phyloP scores from a whole-genome alignment of 2,888 invertebrate species.

The Diplazon laetatorius region DNA sequence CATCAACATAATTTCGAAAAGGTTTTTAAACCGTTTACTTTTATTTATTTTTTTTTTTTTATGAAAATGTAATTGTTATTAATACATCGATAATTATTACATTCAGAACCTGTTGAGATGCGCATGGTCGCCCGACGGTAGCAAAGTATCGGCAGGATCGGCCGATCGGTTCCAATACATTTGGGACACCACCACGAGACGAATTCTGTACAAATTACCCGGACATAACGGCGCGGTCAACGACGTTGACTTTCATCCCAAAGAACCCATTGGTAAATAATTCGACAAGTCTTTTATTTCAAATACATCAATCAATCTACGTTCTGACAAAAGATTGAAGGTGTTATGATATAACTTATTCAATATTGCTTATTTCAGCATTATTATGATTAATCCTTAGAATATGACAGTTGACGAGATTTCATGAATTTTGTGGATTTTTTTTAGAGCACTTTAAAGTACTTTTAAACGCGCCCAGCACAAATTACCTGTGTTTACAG shows the following conservation, averaged over 20 bases:
- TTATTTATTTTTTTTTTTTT: slow-evolving; percentile 32
- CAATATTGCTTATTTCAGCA: too few species aligned
- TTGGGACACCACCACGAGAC: slow-evolving; percentile 97
- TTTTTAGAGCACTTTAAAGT: too few species aligned
- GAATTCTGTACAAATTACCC: slow-evolving; percentile 97
- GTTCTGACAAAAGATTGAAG: not conserved
- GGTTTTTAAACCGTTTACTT: slow-evolving; percentile 75
- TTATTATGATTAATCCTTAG: too few species aligned
- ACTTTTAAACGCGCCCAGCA: too few species aligned
- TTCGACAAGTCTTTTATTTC: not conserved
- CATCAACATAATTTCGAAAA: slow-evolving; percentile 99
- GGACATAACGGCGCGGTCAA: slow-evolving; percentile 99
- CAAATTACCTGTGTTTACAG: too few species aligned
- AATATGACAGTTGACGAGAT: too few species aligned
- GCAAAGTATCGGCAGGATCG: slow-evolving; percentile 95
- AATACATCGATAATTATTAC: not conserved
- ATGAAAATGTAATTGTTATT: slow-evolving; percentile 5
- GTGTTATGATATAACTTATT: too few species aligned
- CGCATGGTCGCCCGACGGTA: slow-evolving; percentile 96
- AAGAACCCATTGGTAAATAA: slow-evolving; percentile 90
- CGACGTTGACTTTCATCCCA: slow-evolving; percentile 97
- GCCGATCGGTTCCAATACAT: slow-evolving; percentile 97
- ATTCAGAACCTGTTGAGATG: slow-evolving; percentile 93
- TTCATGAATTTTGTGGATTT: too few species aligned
- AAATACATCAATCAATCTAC: too few species aligned